A percentile compares a stretch with the other conserved stretches of the same genome.
Evolutionary conservation across 2,888 invertebrate genomes (phyloP).

Genomic region (Scrobipalpa atriplicella): DNA sequence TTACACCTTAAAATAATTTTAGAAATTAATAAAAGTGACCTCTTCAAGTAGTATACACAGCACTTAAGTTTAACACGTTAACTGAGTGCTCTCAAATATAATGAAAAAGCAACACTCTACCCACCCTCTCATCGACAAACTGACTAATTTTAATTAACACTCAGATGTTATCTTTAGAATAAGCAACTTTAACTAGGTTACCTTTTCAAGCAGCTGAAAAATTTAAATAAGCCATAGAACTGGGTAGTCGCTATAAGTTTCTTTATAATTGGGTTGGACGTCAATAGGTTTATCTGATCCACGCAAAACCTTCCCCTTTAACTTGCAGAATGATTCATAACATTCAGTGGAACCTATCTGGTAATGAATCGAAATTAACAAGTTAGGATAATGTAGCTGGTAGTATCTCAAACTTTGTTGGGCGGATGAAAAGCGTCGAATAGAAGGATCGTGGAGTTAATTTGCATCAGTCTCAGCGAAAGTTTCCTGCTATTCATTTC

Average conservation of each 20-base stretch:
- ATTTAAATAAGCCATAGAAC: constrained; percentile 41
- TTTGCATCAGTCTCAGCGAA: constrained; percentile 73
- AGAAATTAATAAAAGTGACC: too few relatives aligned
- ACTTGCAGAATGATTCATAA: constrained; percentile 36
- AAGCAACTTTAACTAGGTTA: constrained; percentile 32
- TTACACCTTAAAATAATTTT: too few relatives aligned
- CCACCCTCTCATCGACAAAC: constrained; percentile 57
- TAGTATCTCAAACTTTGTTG: constrained; percentile 60
- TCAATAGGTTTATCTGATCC: constrained; percentile 39
- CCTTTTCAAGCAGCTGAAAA: constrained; percentile 34
- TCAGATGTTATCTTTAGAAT: constrained; percentile 54
- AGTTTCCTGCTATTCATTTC: constrained; percentile 73
- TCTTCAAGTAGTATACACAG: not conserved
- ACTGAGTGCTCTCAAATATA: constrained; percentile 57
- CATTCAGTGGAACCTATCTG: constrained; percentile 38
- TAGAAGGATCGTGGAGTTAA: constrained; percentile 69
- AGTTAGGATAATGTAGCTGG: constrained; percentile 43
- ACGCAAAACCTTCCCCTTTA: constrained; percentile 36
- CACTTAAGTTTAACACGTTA: not conserved
- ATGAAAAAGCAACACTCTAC: constrained; percentile 70
- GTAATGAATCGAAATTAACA: constrained; percentile 42
- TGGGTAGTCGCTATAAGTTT: constrained; percentile 45
- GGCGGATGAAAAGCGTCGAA: constrained; percentile 67
- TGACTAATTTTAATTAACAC: constrained; percentile 70
- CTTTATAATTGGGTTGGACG: constrained; percentile 40